Conservation (phyloP, 2,797 vertebrate species). For the Morelia viridis region DNA sequence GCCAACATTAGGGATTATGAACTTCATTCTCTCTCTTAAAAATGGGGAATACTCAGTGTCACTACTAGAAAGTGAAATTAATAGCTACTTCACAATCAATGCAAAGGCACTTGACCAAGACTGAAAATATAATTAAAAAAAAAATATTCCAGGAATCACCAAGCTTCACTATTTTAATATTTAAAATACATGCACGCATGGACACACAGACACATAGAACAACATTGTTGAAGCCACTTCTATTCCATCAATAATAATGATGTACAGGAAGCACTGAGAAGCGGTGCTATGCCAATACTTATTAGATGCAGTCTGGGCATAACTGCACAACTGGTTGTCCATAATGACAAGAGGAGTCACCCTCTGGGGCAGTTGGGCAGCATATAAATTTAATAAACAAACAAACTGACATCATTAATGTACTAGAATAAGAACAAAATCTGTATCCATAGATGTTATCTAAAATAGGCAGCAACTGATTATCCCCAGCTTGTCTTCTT, state of each 20-base stretch:
- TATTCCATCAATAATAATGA: slow-evolving; percentile 39
- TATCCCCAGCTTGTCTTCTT: neutral
- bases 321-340: neutral
- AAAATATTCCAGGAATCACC: neutral
- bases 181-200: neutral
- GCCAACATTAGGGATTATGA: neutral
- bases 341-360: neutral
- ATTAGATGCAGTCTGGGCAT: neutral
- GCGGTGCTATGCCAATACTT: neutral
- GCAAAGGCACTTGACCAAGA: slow-evolving; percentile 38
- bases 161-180: slow-evolving; percentile 15
- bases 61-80: slow-evolving; percentile 34
- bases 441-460: neutral
- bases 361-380: too few relatives aligned
- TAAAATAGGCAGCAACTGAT: neutral
- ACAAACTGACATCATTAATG: neutral
- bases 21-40: neutral
- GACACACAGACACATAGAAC: neutral
- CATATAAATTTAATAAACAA: too few relatives aligned
- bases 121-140: slow-evolving; percentile 32
- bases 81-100: slow-evolving; percentile 39
- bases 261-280: slow-evolving; percentile 36
- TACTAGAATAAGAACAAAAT: neutral
- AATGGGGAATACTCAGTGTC: slow-evolving; percentile 28
- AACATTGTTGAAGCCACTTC: neutral